Evolutionary conservation across 2,888 invertebrate genomes (phyloP).

Genomic region (Halocaridina rubra): DNA sequence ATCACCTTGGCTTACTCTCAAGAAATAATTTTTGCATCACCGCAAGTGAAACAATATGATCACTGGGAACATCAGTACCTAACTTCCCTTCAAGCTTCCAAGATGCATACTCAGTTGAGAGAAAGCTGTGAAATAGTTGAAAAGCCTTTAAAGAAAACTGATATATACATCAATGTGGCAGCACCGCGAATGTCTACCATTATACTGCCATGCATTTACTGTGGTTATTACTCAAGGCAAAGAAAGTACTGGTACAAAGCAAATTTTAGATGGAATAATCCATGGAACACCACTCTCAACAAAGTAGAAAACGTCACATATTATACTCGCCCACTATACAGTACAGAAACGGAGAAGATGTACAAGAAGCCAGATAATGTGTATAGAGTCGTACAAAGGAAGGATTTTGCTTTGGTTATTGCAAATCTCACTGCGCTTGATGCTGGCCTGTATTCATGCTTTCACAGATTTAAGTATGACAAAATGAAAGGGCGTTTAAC

Average conservation of each 20-base stretch:
- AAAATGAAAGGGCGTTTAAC: neutral
- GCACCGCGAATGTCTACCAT: neutral
- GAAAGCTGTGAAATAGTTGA: too few species aligned
- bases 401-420: neutral
- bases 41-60: too few species aligned
- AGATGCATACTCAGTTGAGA: too few species aligned
- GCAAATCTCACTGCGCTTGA: neutral
- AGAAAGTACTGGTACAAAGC: neutral
- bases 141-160: neutral
- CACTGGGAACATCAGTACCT: neutral
- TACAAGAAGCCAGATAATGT: neutral
- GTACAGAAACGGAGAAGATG: neutral
- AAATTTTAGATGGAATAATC: neutral
- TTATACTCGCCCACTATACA: neutral
- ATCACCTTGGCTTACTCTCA: too few species aligned
- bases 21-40: too few species aligned
- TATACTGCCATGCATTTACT: neutral
- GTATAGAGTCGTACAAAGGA: neutral
- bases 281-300: neutral
- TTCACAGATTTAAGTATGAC: neutral
- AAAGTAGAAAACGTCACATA: neutral
- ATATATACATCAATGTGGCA: neutral
- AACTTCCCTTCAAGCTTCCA: too few species aligned
- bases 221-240: neutral
- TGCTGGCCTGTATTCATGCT: neutral